Evolutionary conservation across 2,888 invertebrate species (phyloP).

Genomic region (Drosophila mimetica): DNA sequence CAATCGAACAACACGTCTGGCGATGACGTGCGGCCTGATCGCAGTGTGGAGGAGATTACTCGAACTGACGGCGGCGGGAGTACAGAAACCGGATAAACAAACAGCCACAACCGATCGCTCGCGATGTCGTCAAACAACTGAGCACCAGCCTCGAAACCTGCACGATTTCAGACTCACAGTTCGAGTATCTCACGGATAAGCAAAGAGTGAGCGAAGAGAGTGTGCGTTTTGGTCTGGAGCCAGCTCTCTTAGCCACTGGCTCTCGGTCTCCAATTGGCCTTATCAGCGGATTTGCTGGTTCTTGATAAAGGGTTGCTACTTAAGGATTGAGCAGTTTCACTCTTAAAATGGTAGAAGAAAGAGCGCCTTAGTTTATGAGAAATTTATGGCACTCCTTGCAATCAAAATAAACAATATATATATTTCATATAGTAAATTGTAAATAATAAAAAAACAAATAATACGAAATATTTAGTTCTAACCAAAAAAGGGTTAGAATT

Average conservation of each 20-base stretch:
- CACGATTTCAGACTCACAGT: slow-evolving; percentile 4
- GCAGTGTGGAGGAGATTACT: slow-evolving; percentile 39
- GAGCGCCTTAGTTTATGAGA: too few relatives aligned
- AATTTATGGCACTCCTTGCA: too few relatives aligned
- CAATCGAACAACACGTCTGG: slow-evolving; percentile 72
- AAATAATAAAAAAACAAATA: too few relatives aligned
- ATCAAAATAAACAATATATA: too few relatives aligned
- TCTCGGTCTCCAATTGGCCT: not conserved
- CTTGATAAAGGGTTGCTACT: not conserved
- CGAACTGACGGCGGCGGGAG: slow-evolving; percentile 26
- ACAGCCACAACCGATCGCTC: slow-evolving; percentile 66
- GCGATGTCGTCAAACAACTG: slow-evolving; percentile 51
- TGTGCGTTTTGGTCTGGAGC: not conserved
- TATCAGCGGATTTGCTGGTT: slow-evolving; percentile 14
- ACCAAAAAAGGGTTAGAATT: too few relatives aligned
- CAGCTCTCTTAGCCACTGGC: slow-evolving; percentile 2
- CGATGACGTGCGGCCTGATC: slow-evolving; percentile 69
- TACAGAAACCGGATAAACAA: slow-evolving; percentile 17
- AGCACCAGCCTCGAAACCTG: slow-evolving; percentile 9
- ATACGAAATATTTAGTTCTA: too few relatives aligned
- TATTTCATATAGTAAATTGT: too few relatives aligned
- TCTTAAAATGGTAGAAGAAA: too few relatives aligned
- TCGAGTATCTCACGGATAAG: slow-evolving; percentile 42
- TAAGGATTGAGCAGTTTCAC: not conserved
- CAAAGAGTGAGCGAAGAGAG: slow-evolving; percentile 15